phyloP scores from a whole-genome alignment of 2,113 vertebrate genomes.

The Oreochromis spilurus region DNA sequence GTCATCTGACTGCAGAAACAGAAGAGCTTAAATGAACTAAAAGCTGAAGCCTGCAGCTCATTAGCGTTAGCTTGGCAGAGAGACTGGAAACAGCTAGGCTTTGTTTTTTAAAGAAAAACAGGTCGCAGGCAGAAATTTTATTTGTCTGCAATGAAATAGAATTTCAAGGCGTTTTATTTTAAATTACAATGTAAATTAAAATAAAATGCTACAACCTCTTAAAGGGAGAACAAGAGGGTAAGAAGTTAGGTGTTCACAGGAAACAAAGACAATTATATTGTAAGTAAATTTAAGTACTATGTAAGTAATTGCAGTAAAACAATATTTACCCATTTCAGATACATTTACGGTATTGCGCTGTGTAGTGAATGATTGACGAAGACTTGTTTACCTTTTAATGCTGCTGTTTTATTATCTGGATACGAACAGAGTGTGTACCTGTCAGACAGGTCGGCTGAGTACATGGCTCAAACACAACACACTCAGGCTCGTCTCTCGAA shows the following conservation, averaged over 20 bases:
- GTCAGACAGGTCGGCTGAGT: background rate
- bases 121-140: background rate
- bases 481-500: background rate
- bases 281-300: background rate
- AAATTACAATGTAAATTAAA: background rate
- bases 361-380: background rate
- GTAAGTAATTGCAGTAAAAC: background rate
- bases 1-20: background rate
- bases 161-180: background rate
- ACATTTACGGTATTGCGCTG: background rate
- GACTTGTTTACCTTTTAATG: background rate
- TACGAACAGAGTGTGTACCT: background rate
- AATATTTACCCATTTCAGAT: background rate
- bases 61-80: background rate
- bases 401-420: background rate
- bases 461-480: background rate
- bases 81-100: background rate
- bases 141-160: background rate
- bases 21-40: background rate
- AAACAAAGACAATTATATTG: background rate
- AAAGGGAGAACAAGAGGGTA: background rate
- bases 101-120: background rate
- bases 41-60: background rate
- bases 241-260: background rate
- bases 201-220: background rate